Conservation (phyloP, 1,140 invertebrate species). For the Eupristina koningsbergeri region DNA sequence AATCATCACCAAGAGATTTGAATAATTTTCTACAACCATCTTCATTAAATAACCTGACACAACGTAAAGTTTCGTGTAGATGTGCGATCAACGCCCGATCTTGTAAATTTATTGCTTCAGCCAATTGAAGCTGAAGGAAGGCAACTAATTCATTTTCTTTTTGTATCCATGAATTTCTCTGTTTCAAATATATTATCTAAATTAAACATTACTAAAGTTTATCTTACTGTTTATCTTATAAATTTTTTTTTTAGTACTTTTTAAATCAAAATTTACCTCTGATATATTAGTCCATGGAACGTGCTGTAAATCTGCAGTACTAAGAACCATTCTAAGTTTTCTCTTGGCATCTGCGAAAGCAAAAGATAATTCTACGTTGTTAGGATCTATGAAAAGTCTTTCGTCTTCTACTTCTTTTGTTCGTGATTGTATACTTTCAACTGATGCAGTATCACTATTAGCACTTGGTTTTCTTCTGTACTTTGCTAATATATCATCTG, state of each 20-base stretch:
- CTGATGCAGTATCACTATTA: constrained; percentile 73
- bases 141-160: constrained; percentile 80
- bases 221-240: background rate
- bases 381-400: constrained; percentile 76
- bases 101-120: constrained; percentile 90
- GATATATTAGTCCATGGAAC: constrained; percentile 68
- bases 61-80: constrained; percentile 89
- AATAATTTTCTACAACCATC: constrained; percentile 85
- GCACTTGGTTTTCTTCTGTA: constrained; percentile 88
- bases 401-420: constrained; percentile 73
- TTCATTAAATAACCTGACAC: constrained; percentile 83
- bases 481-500: constrained; percentile 95
- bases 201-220: constrained; percentile 30
- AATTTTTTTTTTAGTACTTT: background rate
- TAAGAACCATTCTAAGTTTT: constrained; percentile 92
- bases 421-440: constrained; percentile 68
- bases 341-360: constrained; percentile 91
- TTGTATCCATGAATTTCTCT: constrained; percentile 72
- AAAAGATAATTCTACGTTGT: constrained; percentile 77
- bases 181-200: constrained; percentile 54
- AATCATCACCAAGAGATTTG: constrained; percentile 85
- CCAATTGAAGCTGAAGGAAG: constrained; percentile 86
- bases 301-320: constrained; percentile 82
- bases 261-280: constrained; percentile 58
- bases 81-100: constrained; percentile 88